Evolutionary conservation across 2,888 invertebrate species (phyloP).

Genomic region (Trichopria drosophilae): DNA sequence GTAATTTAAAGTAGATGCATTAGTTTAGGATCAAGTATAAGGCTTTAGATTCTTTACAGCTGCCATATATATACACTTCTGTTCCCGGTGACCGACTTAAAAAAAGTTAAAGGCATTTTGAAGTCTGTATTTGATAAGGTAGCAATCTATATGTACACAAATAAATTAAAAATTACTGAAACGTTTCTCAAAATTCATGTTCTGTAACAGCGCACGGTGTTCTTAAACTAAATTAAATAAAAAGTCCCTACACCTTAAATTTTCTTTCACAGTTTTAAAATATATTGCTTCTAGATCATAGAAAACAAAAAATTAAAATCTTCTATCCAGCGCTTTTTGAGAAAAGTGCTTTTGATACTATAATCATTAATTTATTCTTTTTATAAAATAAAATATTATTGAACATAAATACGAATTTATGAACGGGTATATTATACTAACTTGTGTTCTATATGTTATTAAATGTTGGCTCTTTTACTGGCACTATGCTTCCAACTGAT

Average conservation of each 20-base stretch:
- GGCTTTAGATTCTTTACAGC: no score
- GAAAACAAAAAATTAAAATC: conserved; percentile 5
- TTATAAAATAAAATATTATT: conserved; percentile 1
- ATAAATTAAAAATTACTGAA: no score
- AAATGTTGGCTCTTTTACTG: no score
- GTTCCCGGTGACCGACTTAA: no score
- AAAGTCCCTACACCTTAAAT: conserved; percentile 2
- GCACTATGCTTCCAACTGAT: no score
- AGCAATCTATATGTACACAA: no score
- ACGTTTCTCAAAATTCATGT: no score
- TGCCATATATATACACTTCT: no score
- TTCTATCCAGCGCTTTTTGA: conserved; percentile 9
- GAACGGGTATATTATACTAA: not conserved
- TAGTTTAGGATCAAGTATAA: no score
- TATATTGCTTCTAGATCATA: conserved; percentile 8
- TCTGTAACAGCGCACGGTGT: conserved; percentile 5
- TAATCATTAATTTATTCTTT: not conserved
- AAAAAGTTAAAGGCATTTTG: no score
- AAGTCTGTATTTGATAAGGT: no score
- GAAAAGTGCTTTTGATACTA: conserved; percentile 6
- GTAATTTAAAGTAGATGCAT: no score
- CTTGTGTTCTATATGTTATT: conserved; percentile 2
- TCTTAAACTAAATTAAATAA: conserved; percentile 6
- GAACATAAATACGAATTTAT: not conserved
- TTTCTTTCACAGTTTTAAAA: conserved; percentile 5